Conservation (phyloP, 2,113 vertebrate species). For the Aythya baeri region DNA sequence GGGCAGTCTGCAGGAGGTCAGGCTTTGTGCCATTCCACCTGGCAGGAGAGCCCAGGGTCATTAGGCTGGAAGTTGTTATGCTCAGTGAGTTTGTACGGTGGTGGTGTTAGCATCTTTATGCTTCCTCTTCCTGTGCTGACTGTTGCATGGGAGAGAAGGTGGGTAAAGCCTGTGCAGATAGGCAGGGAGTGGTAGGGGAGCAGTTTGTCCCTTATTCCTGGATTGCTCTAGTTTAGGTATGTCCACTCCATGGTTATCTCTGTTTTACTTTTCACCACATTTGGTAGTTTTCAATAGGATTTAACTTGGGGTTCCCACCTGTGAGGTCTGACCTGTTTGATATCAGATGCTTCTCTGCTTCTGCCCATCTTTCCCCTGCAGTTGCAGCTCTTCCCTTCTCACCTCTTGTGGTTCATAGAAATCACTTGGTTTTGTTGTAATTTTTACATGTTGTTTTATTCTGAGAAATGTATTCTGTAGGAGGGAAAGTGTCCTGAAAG, state of each 20-base stretch:
- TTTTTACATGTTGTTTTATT: background rate
- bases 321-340: background rate
- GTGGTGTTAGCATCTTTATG: background rate
- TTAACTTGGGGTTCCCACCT: background rate
- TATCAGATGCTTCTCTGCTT: background rate
- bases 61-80: background rate
- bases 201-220: background rate
- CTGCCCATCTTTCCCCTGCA: rapidly evolving
- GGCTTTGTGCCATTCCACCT: too few relatives aligned
- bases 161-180: background rate
- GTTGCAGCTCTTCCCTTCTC: background rate
- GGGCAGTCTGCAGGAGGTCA: background rate
- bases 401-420: background rate
- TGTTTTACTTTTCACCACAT: background rate
- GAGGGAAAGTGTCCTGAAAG: background rate
- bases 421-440: rapidly evolving
- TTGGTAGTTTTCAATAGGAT: background rate
- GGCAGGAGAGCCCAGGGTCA: background rate
- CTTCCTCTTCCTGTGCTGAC: background rate
- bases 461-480: background rate
- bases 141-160: background rate
- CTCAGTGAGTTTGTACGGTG: background rate
- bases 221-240: background rate
- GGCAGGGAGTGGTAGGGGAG: background rate
- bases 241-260: background rate